Percentiles rank a stretch among this genome's conserved stretches.
Evolutionary conservation across 2,888 invertebrate species (phyloP).

Genomic region (Drosophila pseudotalamancana): DNA sequence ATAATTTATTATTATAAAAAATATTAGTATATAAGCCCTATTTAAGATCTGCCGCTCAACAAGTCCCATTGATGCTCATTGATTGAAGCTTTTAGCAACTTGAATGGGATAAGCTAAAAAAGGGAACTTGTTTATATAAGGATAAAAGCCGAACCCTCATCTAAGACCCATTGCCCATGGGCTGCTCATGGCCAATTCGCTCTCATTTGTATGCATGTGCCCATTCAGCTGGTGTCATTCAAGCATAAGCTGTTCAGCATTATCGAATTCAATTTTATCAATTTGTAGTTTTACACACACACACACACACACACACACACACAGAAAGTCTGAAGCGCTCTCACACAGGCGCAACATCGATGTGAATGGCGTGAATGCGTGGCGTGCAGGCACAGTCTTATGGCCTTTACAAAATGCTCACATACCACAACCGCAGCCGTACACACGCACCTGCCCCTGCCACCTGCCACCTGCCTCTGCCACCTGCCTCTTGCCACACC

Average conservation of each 20-base stretch:
- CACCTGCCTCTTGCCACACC: neutral
- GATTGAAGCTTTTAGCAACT: too few relatives aligned
- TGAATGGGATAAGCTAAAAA: too few relatives aligned
- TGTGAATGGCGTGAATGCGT: constrained; percentile 45
- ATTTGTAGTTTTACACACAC: constrained; percentile 31
- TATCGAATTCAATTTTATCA: constrained; percentile 35
- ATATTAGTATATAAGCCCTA: too few relatives aligned
- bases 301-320: constrained; percentile 4
- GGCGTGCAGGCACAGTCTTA: constrained; percentile 39
- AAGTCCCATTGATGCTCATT: too few relatives aligned
- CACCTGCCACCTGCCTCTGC: neutral
- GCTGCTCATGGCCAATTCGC: neutral
- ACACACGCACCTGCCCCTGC: neutral
- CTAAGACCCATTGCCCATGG: neutral
- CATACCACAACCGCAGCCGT: constrained; percentile 8
- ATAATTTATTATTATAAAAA: too few relatives aligned
- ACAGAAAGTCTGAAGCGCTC: constrained; percentile 7
- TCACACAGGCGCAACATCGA: constrained; percentile 32
- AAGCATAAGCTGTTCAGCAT: constrained; percentile 6
- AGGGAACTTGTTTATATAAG: neutral
- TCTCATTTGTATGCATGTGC: neutral
- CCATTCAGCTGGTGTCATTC: constrained; percentile 17
- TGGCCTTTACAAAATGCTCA: constrained; percentile 29
- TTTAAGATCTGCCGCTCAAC: too few relatives aligned
- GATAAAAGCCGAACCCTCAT: neutral